Conservation (phyloP, 2,888 invertebrate genomes). For the Cartodere bifasciata region DNA sequence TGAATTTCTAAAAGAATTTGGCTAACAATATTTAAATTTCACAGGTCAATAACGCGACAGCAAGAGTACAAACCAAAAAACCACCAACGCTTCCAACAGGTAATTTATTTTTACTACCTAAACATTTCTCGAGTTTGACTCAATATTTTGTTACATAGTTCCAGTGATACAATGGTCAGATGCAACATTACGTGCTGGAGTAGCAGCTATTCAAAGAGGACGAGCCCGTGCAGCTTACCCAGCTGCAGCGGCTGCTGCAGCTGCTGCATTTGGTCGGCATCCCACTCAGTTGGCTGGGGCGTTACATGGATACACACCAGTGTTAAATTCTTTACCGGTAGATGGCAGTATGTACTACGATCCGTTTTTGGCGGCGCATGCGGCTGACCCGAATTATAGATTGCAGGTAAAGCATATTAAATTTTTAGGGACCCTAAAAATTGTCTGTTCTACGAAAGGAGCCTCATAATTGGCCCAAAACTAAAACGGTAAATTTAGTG, state of each 20-base stretch:
- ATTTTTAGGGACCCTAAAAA: too few species aligned
- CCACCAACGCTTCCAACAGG: slow-evolving; percentile 83
- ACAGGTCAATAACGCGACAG: slow-evolving; percentile 98
- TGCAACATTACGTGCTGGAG: slow-evolving; percentile 60
- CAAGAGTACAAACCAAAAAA: slow-evolving; percentile 99
- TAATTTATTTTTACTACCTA: too few species aligned
- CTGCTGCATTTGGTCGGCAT: slow-evolving; percentile 54
- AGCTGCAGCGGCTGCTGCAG: slow-evolving; percentile 62
- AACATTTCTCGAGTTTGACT: too few species aligned
- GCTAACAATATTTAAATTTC: slow-evolving; percentile 12
- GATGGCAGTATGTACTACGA: slow-evolving; percentile 85
- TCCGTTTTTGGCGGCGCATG: slow-evolving; percentile 83
- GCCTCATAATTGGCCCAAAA: too few species aligned
- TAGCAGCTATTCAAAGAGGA: slow-evolving; percentile 72
- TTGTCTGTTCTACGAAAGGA: too few species aligned
- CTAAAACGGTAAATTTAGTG: too few species aligned
- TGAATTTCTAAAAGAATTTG: slow-evolving; percentile 3
- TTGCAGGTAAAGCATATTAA: slow-evolving; percentile 83
- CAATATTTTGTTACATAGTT: slow-evolving; percentile 43
- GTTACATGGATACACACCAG: slow-evolving; percentile 77
- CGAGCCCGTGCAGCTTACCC: slow-evolving; percentile 52
- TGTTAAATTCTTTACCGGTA: slow-evolving; percentile 32
- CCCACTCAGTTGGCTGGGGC: slow-evolving; percentile 57
- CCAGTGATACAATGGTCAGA: slow-evolving; percentile 87
- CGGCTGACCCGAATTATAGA: slow-evolving; percentile 81